Evolutionary conservation across 2,888 invertebrate genomes (phyloP), one percentile per base, ranked within the genome.

Genomic region (Magallana nippona): DNA sequence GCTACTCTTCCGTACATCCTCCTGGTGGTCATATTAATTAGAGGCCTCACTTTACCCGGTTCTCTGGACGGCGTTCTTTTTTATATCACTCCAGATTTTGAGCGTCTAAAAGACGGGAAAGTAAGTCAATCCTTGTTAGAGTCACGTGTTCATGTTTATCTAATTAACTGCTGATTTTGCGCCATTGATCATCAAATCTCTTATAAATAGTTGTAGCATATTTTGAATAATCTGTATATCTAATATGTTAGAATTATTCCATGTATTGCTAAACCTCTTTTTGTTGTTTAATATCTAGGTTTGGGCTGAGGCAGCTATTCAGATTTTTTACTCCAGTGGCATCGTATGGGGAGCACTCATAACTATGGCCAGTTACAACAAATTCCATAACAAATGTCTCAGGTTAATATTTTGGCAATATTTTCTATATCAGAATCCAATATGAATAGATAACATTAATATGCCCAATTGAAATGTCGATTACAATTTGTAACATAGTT

Each of bases 281-380:
- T 44, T 3, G 44, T 44, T 44, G 5, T 10, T 5, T 19, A 60
- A 1, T 15, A 15, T 83, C 8, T 79, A 94, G 93, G 91, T 94
- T 5, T 94, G 94, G 94, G 91, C 91, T 27, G 92, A 93, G 57
- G 94, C 94, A 10, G 93, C 93, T 8, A 90, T 93, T 57, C 94
- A 94, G 87, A 94, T 94, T 0, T 94, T 94, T 86, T 94, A 94
- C 87, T 94, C 94, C 19, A 85, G 94, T 57, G 94, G 94, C 8
- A 93, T 94, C n/a, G 93, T 90, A 10, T 92, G 91, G 90, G 93
- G 93, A 55, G 90, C 91, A 32, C 87, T 93, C 8, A 90, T 93
- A 57, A 89, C 92, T 3, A 90, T 93, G 90, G 86, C 92, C 17
- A 91, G 92, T 80, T 92, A 91, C 89, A 92, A 92, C 85, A 90